Evolutionary conservation across 2,888 invertebrate genomes (phyloP).

Genomic region (Epirrhoe tristata): DNA sequence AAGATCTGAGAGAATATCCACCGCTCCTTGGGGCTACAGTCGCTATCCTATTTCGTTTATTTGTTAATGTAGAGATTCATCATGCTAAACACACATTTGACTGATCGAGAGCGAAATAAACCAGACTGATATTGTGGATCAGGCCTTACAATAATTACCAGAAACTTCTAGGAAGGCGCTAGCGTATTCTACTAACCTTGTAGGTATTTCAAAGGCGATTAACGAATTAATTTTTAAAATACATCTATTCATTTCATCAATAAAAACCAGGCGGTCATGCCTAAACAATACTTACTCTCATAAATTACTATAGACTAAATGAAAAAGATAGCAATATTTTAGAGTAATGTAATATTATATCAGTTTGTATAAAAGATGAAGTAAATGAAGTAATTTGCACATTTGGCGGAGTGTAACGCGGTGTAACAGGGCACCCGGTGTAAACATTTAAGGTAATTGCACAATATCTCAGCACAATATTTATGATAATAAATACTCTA

Average conservation of each 20-base stretch:
- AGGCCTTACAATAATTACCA: constrained; percentile 27
- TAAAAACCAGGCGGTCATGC: constrained; percentile 44
- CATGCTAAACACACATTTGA: not conserved
- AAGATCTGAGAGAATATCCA: no score
- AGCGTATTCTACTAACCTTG: constrained; percentile 14
- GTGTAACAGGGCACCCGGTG: constrained; percentile 75
- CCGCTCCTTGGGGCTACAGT: no score
- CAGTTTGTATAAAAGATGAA: constrained; percentile 82
- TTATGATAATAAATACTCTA: constrained; percentile 68
- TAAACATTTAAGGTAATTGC: constrained; percentile 74
- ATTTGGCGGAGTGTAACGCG: constrained; percentile 71
- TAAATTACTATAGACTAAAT: constrained; percentile 81
- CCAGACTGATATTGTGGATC: constrained; percentile 27
- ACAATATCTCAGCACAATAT: constrained; percentile 81
- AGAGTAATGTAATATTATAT: constrained; percentile 80
- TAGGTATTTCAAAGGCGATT: constrained; percentile 26
- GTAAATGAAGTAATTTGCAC: constrained; percentile 77
- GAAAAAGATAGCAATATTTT: constrained; percentile 85
- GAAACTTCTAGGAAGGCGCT: constrained; percentile 23
- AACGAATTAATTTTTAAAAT: constrained; percentile 2
- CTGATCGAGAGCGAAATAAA: constrained; percentile 21
- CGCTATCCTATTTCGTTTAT: no score
- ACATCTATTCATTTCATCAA: constrained; percentile 12
- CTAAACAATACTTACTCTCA: constrained; percentile 65
- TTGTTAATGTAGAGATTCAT: not conserved